Conservation (phyloP, 2,113 vertebrate species). For the Halichoeres trimaculatus region DNA sequence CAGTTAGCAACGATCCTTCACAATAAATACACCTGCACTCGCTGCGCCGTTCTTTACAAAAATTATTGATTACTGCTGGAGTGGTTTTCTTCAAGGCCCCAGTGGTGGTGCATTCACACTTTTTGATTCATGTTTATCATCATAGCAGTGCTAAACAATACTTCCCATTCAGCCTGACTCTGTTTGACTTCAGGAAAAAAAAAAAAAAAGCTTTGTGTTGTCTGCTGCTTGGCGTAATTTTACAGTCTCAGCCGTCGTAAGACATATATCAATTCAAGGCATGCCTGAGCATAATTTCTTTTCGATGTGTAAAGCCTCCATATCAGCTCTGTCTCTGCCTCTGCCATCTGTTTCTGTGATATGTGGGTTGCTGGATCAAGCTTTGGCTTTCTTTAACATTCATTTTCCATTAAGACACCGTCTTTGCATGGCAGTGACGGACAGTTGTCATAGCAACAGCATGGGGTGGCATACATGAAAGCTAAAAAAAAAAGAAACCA, state of each 20-base stretch:
- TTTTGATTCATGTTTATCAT: slow-evolving; percentile 20
- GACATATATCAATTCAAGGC: slow-evolving; percentile 54
- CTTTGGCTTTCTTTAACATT: neutral
- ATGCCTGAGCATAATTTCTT: slow-evolving; percentile 36
- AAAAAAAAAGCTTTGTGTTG: slow-evolving; percentile 18
- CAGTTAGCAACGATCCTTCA: neutral
- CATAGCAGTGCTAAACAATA: neutral
- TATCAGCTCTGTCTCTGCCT: slow-evolving; percentile 9
- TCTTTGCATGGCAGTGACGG: neutral
- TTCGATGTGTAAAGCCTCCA: slow-evolving; percentile 17
- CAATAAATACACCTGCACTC: slow-evolving; percentile 7
- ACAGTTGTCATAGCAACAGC: slow-evolving; percentile 1
- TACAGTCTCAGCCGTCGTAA: slow-evolving; percentile 10
- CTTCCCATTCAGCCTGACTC: slow-evolving; percentile 27
- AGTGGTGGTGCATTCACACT: slow-evolving; percentile 5
- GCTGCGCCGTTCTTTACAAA: neutral
- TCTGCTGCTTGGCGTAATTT: slow-evolving; percentile 22
- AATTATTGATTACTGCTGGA: slow-evolving; percentile 21
- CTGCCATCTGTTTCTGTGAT: slow-evolving; percentile 15
- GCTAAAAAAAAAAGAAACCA: neutral
- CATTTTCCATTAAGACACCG: neutral
- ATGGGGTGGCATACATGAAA: neutral
- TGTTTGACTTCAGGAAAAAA: slow-evolving; percentile 2
- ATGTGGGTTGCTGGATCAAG: slow-evolving; percentile 2
- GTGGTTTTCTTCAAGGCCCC: slow-evolving; percentile 21